phyloP scores from a whole-genome alignment of 2,113 vertebrate species.

The Centropus bengalensis region DNA sequence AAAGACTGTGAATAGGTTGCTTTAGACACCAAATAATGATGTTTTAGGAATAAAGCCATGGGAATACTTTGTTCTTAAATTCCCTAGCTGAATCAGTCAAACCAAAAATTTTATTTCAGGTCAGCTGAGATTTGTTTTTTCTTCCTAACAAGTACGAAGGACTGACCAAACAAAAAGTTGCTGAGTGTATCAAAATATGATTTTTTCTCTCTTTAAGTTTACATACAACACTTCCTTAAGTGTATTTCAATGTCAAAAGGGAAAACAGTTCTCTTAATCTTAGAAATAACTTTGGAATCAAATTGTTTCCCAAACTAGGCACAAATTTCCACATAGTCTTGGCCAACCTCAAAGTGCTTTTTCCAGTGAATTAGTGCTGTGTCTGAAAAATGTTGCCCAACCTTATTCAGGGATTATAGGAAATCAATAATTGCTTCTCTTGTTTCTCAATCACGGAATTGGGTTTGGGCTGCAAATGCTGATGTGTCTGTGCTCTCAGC shows the following conservation, averaged over 20 bases:
- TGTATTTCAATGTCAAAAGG: background rate
- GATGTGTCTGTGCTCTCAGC: background rate
- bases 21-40: conserved; percentile 23
- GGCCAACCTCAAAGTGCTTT: conserved; percentile 1
- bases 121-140: background rate
- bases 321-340: conserved; percentile 20
- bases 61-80: background rate
- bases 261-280: background rate
- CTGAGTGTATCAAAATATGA: background rate
- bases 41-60: conserved; percentile 17
- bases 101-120: background rate
- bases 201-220: background rate
- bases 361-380: background rate
- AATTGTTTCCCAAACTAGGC: background rate
- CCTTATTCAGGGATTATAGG: background rate
- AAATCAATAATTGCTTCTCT: background rate
- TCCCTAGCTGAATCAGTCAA: background rate
- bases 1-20: conserved; percentile 45
- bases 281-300: background rate
- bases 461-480: background rate
- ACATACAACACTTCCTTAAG: background rate
- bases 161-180: background rate
- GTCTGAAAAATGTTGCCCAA: background rate
- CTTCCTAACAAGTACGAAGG: background rate
- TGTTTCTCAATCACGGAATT: background rate